These are phyloP conservation scores for Diabrotica undecimpunctata DNA, from an alignment of 1,140 invertebrate genomes.

Conservation along the genomic window DNA sequence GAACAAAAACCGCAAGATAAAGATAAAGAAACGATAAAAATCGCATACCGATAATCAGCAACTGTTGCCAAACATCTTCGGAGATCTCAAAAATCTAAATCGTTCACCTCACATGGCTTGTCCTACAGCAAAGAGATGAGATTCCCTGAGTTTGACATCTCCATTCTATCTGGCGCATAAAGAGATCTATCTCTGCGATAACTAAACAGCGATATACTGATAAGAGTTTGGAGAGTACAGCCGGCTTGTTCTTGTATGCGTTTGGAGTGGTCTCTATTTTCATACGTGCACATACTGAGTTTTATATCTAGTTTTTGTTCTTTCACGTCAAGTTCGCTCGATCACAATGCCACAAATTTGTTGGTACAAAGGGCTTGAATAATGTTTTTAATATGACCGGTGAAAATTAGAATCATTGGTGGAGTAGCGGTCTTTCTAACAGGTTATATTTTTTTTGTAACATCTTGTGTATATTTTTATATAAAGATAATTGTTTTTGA, in stretches of 20 bases:
- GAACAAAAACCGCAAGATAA: slow-evolving; percentile 4
- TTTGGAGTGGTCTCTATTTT: slow-evolving; percentile 13
- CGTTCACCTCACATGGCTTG: neutral
- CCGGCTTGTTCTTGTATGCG: slow-evolving; percentile 25
- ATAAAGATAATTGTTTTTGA: no score
- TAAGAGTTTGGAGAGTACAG: slow-evolving; percentile 33
- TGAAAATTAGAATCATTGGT: slow-evolving; percentile 11
- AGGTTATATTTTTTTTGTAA: no score
- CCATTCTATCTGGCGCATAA: slow-evolving; percentile 35
- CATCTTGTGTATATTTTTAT: no score
- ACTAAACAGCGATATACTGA: slow-evolving; percentile 30
- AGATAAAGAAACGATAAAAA: slow-evolving; percentile 1
- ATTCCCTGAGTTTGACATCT: slow-evolving; percentile 42
- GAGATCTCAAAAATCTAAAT: slow-evolving; percentile 9
- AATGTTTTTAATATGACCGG: slow-evolving; percentile 28
- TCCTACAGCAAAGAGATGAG: slow-evolving; percentile 11
- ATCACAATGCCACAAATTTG: slow-evolving; percentile 40
- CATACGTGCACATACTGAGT: slow-evolving; percentile 15
- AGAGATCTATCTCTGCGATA: slow-evolving; percentile 43
- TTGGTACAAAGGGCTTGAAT: slow-evolving; percentile 35
- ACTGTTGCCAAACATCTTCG: slow-evolving; percentile 18
- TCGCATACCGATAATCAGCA: slow-evolving; percentile 6
- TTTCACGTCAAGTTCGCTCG: slow-evolving; percentile 36
- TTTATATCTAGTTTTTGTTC: slow-evolving; percentile 32
- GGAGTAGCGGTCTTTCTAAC: no score